Percentiles rank a stretch among this genome's conserved stretches.
Conservation (phyloP, 2,113 vertebrate species). For the Anguilla rostrata region DNA sequence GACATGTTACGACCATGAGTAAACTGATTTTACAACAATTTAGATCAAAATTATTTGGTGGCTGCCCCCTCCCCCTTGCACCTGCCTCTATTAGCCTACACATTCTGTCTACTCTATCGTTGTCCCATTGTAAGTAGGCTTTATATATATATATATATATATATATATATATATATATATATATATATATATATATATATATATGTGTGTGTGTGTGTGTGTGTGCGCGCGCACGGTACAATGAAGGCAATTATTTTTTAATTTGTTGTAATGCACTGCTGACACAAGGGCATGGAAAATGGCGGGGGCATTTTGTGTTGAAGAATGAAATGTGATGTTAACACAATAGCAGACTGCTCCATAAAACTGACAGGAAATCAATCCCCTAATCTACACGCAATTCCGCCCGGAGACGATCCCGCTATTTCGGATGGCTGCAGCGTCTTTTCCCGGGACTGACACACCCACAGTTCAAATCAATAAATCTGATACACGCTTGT, state of each 20-base stretch:
- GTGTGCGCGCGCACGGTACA: background rate
- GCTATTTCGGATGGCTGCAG: background rate
- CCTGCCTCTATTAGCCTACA: background rate
- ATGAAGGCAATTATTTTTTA: background rate
- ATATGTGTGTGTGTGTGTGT: no score
- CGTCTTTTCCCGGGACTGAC: background rate
- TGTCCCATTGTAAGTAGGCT: background rate
- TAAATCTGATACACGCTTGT: background rate
- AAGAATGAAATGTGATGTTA: background rate
- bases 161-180: no score
- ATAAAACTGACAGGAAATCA: slow-evolving; percentile 10
- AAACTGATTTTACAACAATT: background rate
- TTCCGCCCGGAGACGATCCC: slow-evolving; percentile 42
- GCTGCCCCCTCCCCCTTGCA: background rate
- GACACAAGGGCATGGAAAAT: background rate
- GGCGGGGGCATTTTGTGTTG: background rate
- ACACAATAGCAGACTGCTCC: background rate
- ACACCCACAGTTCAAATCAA: background rate
- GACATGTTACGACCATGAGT: background rate
- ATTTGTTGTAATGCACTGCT: background rate
- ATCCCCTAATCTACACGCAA: slow-evolving; percentile 52
- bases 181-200: no score
- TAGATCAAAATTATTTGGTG: background rate
- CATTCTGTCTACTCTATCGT: background rate
- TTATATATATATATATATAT: no score